Evolutionary conservation across 2,888 invertebrate species (phyloP), one percentile per base, ranked within the genome.

Genomic region (Hyposoter didymator): DNA sequence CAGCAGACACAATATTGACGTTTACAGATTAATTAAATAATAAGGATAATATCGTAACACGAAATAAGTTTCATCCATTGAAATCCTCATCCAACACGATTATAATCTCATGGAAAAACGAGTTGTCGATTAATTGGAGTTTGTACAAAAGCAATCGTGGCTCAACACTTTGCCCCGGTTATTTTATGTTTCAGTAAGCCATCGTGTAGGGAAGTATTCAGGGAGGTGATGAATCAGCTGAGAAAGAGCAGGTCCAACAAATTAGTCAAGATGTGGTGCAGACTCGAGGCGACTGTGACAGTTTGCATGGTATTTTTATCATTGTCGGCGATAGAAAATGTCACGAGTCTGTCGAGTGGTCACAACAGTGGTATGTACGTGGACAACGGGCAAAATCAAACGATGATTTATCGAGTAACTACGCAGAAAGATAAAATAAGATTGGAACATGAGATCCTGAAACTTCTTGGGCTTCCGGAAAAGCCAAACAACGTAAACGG

Each of bases 371-470:
- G 97, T 28, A 95, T 97, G 89, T 97, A 97, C 93, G 95, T 97
- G 73, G 98, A 98, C 94, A 98, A 98, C 95, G 97, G 97, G 47
- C 94, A 96, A 76, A 96, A 97, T 93, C 97, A 97, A 92, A 98
- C 97, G 6, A 94, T 97, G 73, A 96, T 97, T 91, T 96, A 97
- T 91, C 95, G 96, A 87, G 94, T 95, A 76, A 95, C 97, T 93
- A 96, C 96, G 75, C 95, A 95, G 49, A 95, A 96, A 88, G 97
- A 98, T 92, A 96, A 96, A 90, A 95, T 96, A 89, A 96, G 97
- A 89, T 96, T 98, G 84, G 97, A 98, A 91, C 95, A 97, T 91
- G 98, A 98, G 94, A 97, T 98, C 90, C 94, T 98, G 90, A 97
- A 97, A 91, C 95, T 98, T 89, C 94, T 98, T 89, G 98, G 98